Percentiles rank a stretch among this genome's conserved stretches.
phyloP scores from a whole-genome alignment of 2,797 vertebrate species.

The Cynodonichthys magdalenae region DNA sequence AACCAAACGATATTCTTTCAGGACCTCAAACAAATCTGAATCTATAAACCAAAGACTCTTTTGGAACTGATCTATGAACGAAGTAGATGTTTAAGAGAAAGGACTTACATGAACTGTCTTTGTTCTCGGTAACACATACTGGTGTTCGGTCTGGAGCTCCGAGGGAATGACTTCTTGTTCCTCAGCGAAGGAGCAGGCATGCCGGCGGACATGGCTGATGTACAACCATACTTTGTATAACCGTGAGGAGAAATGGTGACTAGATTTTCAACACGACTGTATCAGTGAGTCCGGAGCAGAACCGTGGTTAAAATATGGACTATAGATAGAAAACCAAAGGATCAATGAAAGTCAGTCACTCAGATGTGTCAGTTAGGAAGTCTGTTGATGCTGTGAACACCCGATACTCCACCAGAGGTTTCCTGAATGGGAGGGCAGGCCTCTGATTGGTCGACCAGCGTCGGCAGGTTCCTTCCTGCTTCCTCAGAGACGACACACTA shows the following conservation, averaged over 20 bases:
- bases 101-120: conserved; percentile 69
- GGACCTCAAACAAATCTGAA: background rate
- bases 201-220: conserved; percentile 55
- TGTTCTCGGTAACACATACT: conserved; percentile 76
- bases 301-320: background rate
- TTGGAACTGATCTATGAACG: background rate
- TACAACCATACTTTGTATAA: conserved; percentile 68
- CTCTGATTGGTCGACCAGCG: conserved; percentile 55
- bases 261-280: background rate
- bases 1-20: no score
- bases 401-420: conserved; percentile 37
- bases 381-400: conserved; percentile 45
- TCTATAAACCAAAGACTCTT: background rate
- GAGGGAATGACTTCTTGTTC: conserved; percentile 65
- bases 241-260: conserved; percentile 7
- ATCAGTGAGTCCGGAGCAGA: background rate
- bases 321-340: background rate
- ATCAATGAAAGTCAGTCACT: conserved; percentile 7
- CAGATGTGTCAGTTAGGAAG: conserved; percentile 36
- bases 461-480: conserved; percentile 73
- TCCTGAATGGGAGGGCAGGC: conserved; percentile 41
- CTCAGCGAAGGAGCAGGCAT: conserved; percentile 75
- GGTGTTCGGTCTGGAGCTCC: conserved; percentile 48
- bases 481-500: conserved; percentile 37
- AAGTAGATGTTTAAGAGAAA: background rate